Percentiles rank a stretch among this genome's conserved stretches.
Evolutionary conservation across 2,797 vertebrate species (phyloP).

Genomic region (Myripristis murdjan): DNA sequence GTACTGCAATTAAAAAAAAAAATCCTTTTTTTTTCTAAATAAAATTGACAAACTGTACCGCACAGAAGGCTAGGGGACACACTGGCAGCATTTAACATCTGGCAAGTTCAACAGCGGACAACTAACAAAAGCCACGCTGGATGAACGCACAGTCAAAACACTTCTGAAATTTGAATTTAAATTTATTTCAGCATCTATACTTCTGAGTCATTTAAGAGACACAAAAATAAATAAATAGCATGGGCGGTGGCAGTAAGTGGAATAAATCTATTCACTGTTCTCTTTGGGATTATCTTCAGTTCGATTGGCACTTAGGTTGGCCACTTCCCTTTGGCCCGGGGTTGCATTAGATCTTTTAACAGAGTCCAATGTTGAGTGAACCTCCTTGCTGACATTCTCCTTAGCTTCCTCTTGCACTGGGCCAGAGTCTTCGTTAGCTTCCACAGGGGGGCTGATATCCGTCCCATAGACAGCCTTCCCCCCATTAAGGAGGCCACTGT

Average conservation of each 20-base stretch:
- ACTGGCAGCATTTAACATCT: conserved; percentile 34
- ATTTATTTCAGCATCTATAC: conserved; percentile 62
- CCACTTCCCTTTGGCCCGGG: conserved; percentile 63
- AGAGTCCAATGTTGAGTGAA: conserved; percentile 38
- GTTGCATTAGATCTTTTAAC: conserved; percentile 22
- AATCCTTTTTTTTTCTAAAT: conserved; percentile 32
- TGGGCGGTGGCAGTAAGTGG: conserved; percentile 50
- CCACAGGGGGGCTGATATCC: conserved; percentile 6
- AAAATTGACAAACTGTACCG: conserved; percentile 39
- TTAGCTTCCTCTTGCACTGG: conserved; percentile 29
- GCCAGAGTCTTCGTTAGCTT: conserved; percentile 37
- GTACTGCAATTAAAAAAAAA: conserved; percentile 38
- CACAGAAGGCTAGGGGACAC: conserved; percentile 24
- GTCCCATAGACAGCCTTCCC: conserved; percentile 84
- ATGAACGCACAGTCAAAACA: conserved; percentile 44
- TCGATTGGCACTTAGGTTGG: conserved; percentile 78
- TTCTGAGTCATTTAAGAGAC: conserved; percentile 73
- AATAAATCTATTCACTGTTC: conserved; percentile 66
- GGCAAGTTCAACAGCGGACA: conserved; percentile 37
- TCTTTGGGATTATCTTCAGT: conserved; percentile 88
- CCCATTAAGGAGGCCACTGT: conserved; percentile 83
- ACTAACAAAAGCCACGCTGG: conserved; percentile 53
- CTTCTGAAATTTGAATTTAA: conserved; percentile 52
- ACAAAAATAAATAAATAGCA: conserved; percentile 83
- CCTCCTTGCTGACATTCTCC: conserved; percentile 35